Evolutionary conservation across 2,797 vertebrate genomes (phyloP).

Genomic region (Sarcophilus harrisii): DNA sequence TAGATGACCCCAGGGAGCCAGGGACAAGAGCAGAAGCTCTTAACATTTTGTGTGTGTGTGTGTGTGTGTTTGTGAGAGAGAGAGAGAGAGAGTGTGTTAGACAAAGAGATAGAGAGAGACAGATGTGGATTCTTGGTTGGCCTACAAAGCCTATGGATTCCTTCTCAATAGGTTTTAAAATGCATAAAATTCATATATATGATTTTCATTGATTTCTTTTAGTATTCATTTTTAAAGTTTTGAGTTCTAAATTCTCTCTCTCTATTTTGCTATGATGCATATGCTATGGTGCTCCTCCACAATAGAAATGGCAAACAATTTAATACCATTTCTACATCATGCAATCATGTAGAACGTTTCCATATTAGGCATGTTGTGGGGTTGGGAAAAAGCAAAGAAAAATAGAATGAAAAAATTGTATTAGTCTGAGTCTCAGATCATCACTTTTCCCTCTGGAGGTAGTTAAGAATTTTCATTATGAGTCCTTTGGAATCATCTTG

Average conservation of each 20-base stretch:
- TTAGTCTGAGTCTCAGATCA: background rate
- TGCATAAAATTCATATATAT: background rate
- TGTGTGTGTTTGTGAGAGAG: no score
- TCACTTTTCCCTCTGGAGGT: background rate
- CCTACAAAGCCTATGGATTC: background rate
- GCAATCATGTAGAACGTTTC: background rate
- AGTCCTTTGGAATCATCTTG: no score
- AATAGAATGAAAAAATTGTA: background rate
- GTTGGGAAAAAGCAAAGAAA: background rate
- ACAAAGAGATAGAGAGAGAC: no score
- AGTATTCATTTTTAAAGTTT: background rate
- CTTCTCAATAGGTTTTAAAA: background rate
- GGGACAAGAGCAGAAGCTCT: background rate
- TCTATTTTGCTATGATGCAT: background rate
- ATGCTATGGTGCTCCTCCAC: background rate
- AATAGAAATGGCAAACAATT: background rate
- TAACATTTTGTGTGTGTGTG: background rate
- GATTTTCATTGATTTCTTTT: background rate
- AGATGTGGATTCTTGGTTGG: background rate
- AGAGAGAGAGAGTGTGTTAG: no score
- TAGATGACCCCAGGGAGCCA: background rate
- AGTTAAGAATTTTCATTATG: background rate
- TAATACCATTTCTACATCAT: background rate
- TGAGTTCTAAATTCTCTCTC: background rate
- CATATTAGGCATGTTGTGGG: background rate